Evolutionary conservation across 2,888 invertebrate species (phyloP), one percentile per base, ranked within the genome.

Genomic region (Dioctria linearis): DNA sequence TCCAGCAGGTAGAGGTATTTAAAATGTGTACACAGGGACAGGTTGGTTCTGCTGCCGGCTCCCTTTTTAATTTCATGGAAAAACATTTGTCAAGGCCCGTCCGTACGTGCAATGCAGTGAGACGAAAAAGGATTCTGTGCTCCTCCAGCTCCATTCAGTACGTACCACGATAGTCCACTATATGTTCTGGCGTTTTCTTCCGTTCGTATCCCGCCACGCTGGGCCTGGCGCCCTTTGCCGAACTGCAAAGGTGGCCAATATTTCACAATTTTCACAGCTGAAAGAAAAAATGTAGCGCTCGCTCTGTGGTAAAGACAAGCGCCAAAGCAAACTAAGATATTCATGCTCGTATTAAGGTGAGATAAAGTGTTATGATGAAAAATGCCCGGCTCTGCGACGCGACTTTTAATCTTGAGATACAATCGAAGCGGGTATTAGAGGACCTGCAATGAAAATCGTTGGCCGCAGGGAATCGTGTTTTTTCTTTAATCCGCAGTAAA

Each of bases 41-140:
- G 51, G 76, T 76, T 76, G 46, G 51, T 42, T 76, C 46, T 76
- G 76, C 51, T 51, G 51, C 76, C 43, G 25, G 25, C 63, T 61
- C 49, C 76, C 76, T 76, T 76, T 76, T 76, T 76, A 76, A 76
- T 76, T 76, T 76, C 76, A 76, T 76, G 76, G 40, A 76, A 76
- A 63, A 76, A 76, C 76, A 76, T 76, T 76, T 76, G 51, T 76
- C 76, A 76, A 73, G 25, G 25, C n/a, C n/a, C 61, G 75, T n/a
- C 43, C 61, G 76, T 63, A 76, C 76, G 76, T 76, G 76, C 76
- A 61, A 63, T 76, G 76, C 76, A 76, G 61, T 61, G 63, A 49
- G 76, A 76, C 37, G 42, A 49, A 76, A 76, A 76, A 49, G 76
- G 73, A 59, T 73, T 40, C 42, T 59, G 25, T 25, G 2, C 25